phyloP scores from a whole-genome alignment of 2,113 vertebrate genomes.

The Microtus richardsoni region DNA sequence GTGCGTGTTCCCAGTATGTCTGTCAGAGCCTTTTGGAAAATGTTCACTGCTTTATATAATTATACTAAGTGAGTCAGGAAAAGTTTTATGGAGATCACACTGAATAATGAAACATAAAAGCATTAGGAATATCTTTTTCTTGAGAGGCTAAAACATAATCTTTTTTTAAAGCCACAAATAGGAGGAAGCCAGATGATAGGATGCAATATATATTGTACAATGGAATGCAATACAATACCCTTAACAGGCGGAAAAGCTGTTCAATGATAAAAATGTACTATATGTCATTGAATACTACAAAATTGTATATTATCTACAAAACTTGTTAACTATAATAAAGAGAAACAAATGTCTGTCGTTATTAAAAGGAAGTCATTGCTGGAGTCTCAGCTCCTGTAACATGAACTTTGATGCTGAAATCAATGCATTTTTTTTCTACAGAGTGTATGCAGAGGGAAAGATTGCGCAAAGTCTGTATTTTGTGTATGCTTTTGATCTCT shows the following conservation, averaged over 20 bases:
- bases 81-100: not conserved
- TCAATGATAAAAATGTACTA: not conserved
- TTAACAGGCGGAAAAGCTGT: not conserved
- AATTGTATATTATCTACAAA: not conserved
- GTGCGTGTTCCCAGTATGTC: not conserved
- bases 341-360: not conserved
- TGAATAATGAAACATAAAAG: not conserved
- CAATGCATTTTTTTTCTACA: not conserved
- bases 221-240: not conserved
- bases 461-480: accelerated
- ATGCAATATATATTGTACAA: not conserved
- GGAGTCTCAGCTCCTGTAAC: not conserved
- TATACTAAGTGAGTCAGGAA: not conserved
- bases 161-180: not conserved
- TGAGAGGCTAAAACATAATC: not conserved
- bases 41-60: not conserved
- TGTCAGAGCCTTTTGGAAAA: not conserved
- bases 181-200: not conserved
- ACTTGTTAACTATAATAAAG: not conserved
- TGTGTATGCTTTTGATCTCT: not conserved
- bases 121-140: not conserved
- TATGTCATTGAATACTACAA: not conserved
- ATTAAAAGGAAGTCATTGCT: not conserved
- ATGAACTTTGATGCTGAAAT: not conserved
- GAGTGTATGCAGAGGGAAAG: not conserved